Evolutionary conservation across 2,888 invertebrate genomes (phyloP).

Genomic region (Nomada fabriciana): DNA sequence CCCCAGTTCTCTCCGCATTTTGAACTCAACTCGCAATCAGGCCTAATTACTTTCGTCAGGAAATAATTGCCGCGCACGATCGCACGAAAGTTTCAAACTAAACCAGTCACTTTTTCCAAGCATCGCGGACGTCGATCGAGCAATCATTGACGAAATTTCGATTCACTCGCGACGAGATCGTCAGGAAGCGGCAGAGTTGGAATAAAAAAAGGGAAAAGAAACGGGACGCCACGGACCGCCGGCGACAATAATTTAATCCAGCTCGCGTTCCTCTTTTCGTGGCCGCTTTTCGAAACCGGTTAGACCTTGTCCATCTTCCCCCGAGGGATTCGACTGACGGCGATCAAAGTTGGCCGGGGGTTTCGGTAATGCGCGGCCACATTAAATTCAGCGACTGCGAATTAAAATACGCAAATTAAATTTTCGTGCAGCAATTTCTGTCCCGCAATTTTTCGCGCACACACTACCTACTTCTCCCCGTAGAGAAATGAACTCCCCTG

Average conservation of each 20-base stretch:
- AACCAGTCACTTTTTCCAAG: conserved; percentile 2
- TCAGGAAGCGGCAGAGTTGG: neutral
- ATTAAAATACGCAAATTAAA: neutral
- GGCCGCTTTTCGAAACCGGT: conserved; percentile 33
- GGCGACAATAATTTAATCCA: conserved; percentile 46
- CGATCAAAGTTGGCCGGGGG: neutral
- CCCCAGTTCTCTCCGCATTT: neutral
- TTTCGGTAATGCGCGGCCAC: neutral
- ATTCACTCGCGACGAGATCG: conserved; percentile 1
- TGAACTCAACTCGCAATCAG: neutral
- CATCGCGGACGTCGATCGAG: neutral
- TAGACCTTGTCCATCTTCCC: conserved; percentile 50
- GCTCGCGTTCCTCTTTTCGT: conserved; percentile 19
- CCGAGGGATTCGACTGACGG: conserved; percentile 37
- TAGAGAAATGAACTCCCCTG: no score
- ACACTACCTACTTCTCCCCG: no score
- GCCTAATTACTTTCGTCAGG: neutral
- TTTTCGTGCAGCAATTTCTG: neutral
- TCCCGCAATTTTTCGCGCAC: neutral
- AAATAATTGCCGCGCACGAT: neutral
- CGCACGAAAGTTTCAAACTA: neutral
- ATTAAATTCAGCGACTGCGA: neutral
- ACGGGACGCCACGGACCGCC: neutral
- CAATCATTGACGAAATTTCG: conserved; percentile 7
- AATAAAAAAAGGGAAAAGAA: no score